These are phyloP conservation scores for Cenopis cana DNA, from an alignment of 2,888 invertebrate genomes.

Conservation along the genomic window DNA sequence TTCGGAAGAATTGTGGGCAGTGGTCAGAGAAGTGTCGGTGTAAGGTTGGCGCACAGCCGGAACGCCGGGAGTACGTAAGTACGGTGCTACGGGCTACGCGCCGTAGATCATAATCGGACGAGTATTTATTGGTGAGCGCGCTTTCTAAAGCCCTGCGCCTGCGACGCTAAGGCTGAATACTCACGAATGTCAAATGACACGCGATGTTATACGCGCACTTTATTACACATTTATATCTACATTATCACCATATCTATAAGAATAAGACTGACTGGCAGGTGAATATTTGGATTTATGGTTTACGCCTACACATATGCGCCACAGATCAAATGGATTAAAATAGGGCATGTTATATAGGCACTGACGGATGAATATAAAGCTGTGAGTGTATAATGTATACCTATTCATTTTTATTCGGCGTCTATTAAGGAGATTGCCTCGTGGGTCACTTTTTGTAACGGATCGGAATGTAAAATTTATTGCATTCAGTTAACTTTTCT, in stretches of 20 bases:
- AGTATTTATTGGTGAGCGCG: conserved; percentile 80
- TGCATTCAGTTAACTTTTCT: conserved; percentile 68
- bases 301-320: neutral
- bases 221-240: conserved; percentile 60
- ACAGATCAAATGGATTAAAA: neutral
- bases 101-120: conserved; percentile 84
- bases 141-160: conserved; percentile 71
- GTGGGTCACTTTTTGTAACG: conserved; percentile 66
- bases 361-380: conserved; percentile 11
- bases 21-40: conserved; percentile 17
- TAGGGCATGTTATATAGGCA: conserved; percentile 10
- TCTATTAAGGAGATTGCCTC: conserved; percentile 47
- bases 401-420: conserved; percentile 41
- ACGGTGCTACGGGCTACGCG: conserved; percentile 81
- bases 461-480: conserved; percentile 74
- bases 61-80: conserved; percentile 58
- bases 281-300: conserved; percentile 60
- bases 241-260: conserved; percentile 54
- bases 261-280: conserved; percentile 61
- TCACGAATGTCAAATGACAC: conserved; percentile 72
- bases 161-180: conserved; percentile 60
- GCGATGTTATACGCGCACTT: conserved; percentile 63
- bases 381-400: conserved; percentile 28
- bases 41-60: conserved; percentile 43
- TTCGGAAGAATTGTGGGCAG: conserved; percentile 9